Evolutionary conservation across 2,113 vertebrate genomes (phyloP), one percentile per base, ranked within the genome.

Genomic region (Erythrolamprus reginae): DNA sequence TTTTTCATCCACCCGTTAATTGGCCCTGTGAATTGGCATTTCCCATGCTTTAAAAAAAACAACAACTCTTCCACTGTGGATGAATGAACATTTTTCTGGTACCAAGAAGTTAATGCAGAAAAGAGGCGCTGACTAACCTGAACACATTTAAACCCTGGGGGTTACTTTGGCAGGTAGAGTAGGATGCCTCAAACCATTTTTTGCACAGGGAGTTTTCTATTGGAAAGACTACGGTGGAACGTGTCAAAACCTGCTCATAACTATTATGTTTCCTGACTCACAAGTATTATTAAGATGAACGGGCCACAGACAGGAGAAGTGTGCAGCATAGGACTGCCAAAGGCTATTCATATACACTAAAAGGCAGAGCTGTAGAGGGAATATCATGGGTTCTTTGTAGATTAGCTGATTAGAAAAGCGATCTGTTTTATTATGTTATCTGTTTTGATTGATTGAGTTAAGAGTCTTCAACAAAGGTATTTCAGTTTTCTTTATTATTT

Each of bases 201-300:
- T 92, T 92, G 38, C 88, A 91, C 45, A 55, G 82, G 94, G 77
- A 82, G 45, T 93, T 91, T 86, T 88, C 53, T 65, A 88, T 89
- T 91, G 92, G 93, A 95, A 93, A 83, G 94, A 93, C 26, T 86
- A 90, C 84, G 15, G 88, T 93, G 94, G 90, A 93, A 94, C 55
- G 95, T 94, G 94, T 91, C 45, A 89, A 87, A 61, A 93, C 87
- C 86, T 94, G 94, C 19, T 84, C 88, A 58, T 89, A 84, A 92
- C 93, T 88, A 95, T 92, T 93, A 95, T 91, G 93, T n/a, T 90
- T 87, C 93, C 89, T 1, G 65, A 84, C 55, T 91, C 90, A 55
- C 84, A 92, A 91, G 51, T 95, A 92, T 51, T 84, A 92, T 90
- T 94, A 91, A 90, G 61, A 89, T 89, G 92, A 89, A 55, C 84